Evolutionary conservation across 2,797 vertebrate genomes (phyloP).

Genomic region (Aulostomus chinensis): DNA sequence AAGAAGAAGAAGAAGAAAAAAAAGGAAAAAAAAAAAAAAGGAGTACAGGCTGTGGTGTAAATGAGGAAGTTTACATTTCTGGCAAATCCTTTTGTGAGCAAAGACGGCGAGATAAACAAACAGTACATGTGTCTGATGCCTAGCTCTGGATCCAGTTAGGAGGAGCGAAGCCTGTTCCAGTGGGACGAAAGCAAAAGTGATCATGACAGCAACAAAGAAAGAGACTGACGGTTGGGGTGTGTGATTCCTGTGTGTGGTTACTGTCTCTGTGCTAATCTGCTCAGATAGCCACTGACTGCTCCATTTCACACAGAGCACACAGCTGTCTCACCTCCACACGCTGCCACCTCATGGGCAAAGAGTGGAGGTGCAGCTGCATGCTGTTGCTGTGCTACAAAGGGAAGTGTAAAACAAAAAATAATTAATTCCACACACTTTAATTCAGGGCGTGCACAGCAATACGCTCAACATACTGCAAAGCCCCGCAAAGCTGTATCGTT

Average conservation of each 20-base stretch:
- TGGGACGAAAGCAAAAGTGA: constrained; percentile 21
- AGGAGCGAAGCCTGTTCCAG: constrained; percentile 27
- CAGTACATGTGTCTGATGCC: constrained; percentile 45
- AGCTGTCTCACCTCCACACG: constrained; percentile 65
- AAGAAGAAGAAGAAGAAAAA: too few relatives aligned
- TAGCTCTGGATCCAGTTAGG: constrained; percentile 44
- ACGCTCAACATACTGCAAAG: constrained; percentile 28
- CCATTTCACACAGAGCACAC: constrained; percentile 61
- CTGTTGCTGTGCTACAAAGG: constrained; percentile 38
- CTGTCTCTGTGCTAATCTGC: constrained; percentile 59
- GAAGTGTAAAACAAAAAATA: constrained; percentile 16
- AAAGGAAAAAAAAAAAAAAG: constrained; percentile 41
- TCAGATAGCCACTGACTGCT: constrained; percentile 65
- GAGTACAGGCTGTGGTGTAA: constrained; percentile 43
- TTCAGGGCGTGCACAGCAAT: constrained; percentile 36
- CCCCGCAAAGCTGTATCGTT: constrained; percentile 23
- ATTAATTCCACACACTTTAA: constrained; percentile 23
- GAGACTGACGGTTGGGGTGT: constrained; percentile 58
- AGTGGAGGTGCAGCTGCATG: constrained; percentile 46
- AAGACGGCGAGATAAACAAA: constrained; percentile 71
- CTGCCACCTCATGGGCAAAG: constrained; percentile 79
- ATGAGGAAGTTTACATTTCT: constrained; percentile 77
- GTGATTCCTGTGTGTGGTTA: constrained; percentile 69
- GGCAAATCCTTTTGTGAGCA: constrained; percentile 71
- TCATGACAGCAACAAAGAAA: constrained; percentile 23